Base-by-base conservation (phyloP, 2,113 vertebrate species). In the Pogonocichla stellata region DNA sequence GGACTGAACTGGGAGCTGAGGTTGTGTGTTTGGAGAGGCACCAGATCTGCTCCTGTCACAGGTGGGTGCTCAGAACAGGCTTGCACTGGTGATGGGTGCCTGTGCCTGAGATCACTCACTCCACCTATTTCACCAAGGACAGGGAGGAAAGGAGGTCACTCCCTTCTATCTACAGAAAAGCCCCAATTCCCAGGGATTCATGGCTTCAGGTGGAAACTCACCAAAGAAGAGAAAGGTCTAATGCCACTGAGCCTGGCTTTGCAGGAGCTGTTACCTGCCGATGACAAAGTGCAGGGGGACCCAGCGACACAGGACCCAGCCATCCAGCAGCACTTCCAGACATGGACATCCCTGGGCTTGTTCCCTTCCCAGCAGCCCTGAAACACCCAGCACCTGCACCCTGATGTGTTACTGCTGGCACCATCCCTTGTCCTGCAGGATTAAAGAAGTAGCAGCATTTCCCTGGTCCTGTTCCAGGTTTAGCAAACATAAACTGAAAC, bases 51-150 rank as follows among this genome's bases (percentile, higher is more conserved):
- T 83, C 42, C 57, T 8, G 3, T 42, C 3, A 2, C 28, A 43
- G 64, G 22, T 14, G 36, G 13, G 10, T 23, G 13, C 72, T 42
- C 54, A 53, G 85, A 77, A 24, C 14, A 74, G 42, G 6, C 28
- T 23, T 50, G n/a, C 12, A 10, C 29, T 34, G 26, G 40, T 60
- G 60, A 67, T 33, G 19, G 25, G 19, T 29, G 15, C 38, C 38
- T 38, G 38, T 38, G 38, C 19, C 79, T 31, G 13, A 0, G 0
- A 34, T 36, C 0, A 0, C 26, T 64, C 11, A 4, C 23, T 54
- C 58, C 34, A 12, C 17, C 25, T 58, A 0, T n/a, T 78, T 69
- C 78, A 34, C 12, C 0, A 3, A 33, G 34, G 58, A 64, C 3
- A 5, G 16, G 9, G 18, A 80, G 15, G 29, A 57, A 40, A 28